A percentile compares a stretch with the other conserved stretches of the same genome.
These are phyloP conservation scores for Tricholauxania praeusta DNA, from an alignment of 2,888 invertebrate species.

Conservation along the genomic window DNA sequence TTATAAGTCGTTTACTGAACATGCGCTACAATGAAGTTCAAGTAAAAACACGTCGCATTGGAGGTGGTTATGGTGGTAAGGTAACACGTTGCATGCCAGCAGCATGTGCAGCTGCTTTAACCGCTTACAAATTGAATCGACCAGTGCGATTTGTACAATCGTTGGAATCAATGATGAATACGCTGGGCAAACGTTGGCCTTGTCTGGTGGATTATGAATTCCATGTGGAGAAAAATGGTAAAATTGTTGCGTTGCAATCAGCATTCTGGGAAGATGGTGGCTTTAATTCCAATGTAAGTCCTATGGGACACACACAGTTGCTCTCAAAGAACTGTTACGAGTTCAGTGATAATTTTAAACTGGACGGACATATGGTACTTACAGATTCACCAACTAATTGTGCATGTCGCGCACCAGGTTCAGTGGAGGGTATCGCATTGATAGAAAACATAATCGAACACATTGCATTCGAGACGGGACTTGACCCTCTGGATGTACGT, in stretches of 20 bases:
- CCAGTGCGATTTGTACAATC: slow-evolving; percentile 80
- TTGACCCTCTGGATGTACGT: slow-evolving; percentile 73
- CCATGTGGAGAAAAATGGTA: slow-evolving; percentile 74
- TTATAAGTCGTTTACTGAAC: slow-evolving; percentile 71
- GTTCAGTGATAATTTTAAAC: slow-evolving; percentile 74
- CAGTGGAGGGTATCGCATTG: slow-evolving; percentile 74
- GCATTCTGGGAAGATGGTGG: slow-evolving; percentile 72
- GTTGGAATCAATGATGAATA: slow-evolving; percentile 79
- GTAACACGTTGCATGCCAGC: slow-evolving; percentile 73
- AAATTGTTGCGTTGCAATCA: slow-evolving; percentile 75
- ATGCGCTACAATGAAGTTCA: slow-evolving; percentile 77
- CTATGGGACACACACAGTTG: slow-evolving; percentile 59
- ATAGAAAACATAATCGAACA: slow-evolving; percentile 78
- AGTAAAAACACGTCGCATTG: slow-evolving; percentile 78
- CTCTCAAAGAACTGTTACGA: slow-evolving; percentile 74
- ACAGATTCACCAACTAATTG: slow-evolving; percentile 80
- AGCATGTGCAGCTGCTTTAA: slow-evolving; percentile 78
- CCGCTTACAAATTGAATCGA: slow-evolving; percentile 71
- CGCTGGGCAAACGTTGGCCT: slow-evolving; percentile 77
- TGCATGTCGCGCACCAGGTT: slow-evolving; percentile 75
- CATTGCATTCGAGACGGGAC: slow-evolving; percentile 71
- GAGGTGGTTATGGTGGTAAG: slow-evolving; percentile 87
- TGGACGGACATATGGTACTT: slow-evolving; percentile 74
- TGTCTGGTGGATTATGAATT: slow-evolving; percentile 75
- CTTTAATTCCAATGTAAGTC: slow-evolving; percentile 70